phyloP scores from a whole-genome alignment of 2,113 vertebrate species.

The Antigone vipio region DNA sequence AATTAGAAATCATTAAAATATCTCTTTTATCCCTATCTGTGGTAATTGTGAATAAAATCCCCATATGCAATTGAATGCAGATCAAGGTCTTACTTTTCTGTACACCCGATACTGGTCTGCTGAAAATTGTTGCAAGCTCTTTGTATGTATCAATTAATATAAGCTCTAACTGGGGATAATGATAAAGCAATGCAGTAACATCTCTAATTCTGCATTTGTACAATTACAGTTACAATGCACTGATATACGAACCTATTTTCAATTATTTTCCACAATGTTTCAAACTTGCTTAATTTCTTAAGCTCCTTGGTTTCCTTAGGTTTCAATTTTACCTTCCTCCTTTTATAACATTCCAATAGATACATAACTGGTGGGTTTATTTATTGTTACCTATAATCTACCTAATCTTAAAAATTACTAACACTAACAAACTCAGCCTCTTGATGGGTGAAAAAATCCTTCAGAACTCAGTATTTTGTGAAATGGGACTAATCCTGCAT shows the following conservation, averaged over 20 bases:
- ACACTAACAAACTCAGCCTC: not conserved
- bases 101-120: not conserved
- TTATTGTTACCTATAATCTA: not conserved
- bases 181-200: not conserved
- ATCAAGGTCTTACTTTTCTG: not conserved
- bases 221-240: not conserved
- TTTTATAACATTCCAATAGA: not conserved
- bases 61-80: not conserved
- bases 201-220: not conserved
- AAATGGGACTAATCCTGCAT: not conserved
- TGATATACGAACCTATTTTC: not conserved
- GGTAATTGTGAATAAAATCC: not conserved
- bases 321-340: not conserved
- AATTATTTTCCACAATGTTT: not conserved
- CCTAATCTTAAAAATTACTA: not conserved
- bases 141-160: not conserved
- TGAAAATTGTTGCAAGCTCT: not conserved
- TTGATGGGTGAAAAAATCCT: not conserved
- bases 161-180: not conserved
- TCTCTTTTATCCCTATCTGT: not conserved
- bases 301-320: not conserved
- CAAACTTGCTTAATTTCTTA: not conserved
- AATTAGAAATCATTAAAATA: not conserved
- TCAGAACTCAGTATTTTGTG: not conserved
- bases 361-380: not conserved